Conservation (phyloP, 2,113 vertebrate genomes). For the Helogale parvula region DNA sequence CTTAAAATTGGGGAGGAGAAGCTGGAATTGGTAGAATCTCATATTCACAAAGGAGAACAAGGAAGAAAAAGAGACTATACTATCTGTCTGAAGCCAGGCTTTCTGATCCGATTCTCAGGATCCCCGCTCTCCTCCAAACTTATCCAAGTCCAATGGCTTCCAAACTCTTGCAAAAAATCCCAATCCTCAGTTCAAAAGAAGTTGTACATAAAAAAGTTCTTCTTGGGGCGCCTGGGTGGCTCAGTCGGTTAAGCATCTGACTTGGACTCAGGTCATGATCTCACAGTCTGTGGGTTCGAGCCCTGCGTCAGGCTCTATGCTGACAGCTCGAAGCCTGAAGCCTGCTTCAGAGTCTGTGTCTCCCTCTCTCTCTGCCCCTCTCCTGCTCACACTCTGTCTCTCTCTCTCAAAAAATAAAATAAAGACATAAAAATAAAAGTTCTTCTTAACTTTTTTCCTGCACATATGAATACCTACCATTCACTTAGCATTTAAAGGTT, state of each 20-base stretch:
- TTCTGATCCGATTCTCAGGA: background rate
- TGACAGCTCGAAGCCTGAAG: too few relatives aligned
- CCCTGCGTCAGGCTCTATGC: too few relatives aligned
- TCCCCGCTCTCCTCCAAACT: background rate
- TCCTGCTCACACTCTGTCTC: too few relatives aligned
- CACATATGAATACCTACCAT: background rate
- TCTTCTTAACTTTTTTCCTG: background rate
- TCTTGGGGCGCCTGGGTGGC: too few relatives aligned
- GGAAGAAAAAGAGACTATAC: background rate
- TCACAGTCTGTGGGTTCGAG: too few relatives aligned
- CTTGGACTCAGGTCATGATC: too few relatives aligned
- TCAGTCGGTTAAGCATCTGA: too few relatives aligned
- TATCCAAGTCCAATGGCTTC: background rate
- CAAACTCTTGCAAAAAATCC: background rate
- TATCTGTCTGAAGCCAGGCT: background rate
- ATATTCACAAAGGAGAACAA: background rate
- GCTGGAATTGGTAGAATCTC: background rate
- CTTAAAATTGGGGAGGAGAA: background rate
- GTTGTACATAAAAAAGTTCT: background rate
- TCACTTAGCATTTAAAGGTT: background rate
- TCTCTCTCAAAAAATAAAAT: too few relatives aligned
- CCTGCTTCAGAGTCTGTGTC: too few relatives aligned
- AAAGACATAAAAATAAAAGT: background rate
- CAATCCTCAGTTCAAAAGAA: background rate
- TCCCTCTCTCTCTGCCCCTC: too few relatives aligned